Percentiles rank a stretch among this genome's conserved stretches.
Conservation (phyloP, 30 jellyfish, hydroid and myxozoan species). For the Morbakka virulenta region DNA sequence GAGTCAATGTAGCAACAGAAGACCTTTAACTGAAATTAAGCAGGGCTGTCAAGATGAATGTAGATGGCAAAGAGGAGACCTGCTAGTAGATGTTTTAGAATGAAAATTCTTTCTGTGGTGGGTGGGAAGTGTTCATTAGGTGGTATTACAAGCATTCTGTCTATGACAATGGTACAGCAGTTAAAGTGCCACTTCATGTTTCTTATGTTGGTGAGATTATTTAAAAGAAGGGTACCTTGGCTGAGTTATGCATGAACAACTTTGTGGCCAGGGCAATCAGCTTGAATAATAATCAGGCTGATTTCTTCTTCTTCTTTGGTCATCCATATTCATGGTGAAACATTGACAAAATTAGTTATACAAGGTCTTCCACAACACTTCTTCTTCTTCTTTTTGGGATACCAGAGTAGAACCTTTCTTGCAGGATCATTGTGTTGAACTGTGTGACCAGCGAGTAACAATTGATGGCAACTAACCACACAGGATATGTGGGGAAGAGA, state of each 20-base stretch:
- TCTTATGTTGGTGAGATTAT: too few relatives aligned
- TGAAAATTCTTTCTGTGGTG: slow-evolving; percentile 9
- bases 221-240: background rate
- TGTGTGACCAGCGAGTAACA: too few relatives aligned
- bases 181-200: background rate
- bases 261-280: background rate
- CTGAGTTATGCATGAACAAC: background rate
- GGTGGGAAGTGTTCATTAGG: background rate
- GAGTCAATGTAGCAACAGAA: slow-evolving; percentile 20
- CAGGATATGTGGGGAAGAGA: too few relatives aligned
- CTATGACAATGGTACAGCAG: too few relatives aligned
- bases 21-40: slow-evolving; percentile 15
- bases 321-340: too few relatives aligned
- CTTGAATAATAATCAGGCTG: background rate
- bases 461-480: too few relatives aligned
- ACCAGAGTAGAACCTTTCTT: too few relatives aligned
- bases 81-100: slow-evolving; percentile 14
- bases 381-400: too few relatives aligned
- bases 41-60: slow-evolving; percentile 34
- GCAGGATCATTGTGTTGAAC: too few relatives aligned
- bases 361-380: too few relatives aligned
- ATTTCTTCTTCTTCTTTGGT: too few relatives aligned
- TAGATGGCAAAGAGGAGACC: slow-evolving; percentile 53
- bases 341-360: too few relatives aligned
- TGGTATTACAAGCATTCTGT: background rate